These are phyloP conservation scores for Drosophila mimica DNA, from an alignment of 2,888 invertebrate genomes.

Conservation along the genomic window DNA sequence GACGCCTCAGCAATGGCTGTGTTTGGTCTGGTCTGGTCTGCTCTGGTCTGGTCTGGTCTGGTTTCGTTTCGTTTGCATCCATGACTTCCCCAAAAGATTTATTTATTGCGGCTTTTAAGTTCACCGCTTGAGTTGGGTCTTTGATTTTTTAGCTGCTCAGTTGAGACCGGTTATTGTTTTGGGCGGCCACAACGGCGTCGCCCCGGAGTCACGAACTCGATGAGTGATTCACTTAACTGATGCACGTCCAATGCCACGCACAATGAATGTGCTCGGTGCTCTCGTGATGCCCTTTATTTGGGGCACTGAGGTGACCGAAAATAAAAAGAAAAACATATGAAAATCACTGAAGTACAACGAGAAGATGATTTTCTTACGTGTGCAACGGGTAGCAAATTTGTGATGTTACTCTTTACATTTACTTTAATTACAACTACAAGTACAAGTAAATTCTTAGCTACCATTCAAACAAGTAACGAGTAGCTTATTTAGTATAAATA, in stretches of 20 bases:
- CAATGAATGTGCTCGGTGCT: constrained; percentile 39
- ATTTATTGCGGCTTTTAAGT: constrained; percentile 78
- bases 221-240: constrained; percentile 65
- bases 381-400: not conserved
- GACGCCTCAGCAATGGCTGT: constrained; percentile 54
- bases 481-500: not conserved
- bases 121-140: constrained; percentile 56
- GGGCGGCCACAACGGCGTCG: constrained; percentile 9
- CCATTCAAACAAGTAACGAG: too few species aligned
- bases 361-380: not conserved
- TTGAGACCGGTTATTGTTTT: constrained; percentile 33
- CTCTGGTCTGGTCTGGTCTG: constrained; percentile 1
- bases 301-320: constrained; percentile 3
- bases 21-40: constrained; percentile 2
- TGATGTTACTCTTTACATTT: not conserved
- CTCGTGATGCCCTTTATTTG: constrained; percentile 10
- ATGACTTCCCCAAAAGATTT: constrained; percentile 68
- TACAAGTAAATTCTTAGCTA: too few species aligned
- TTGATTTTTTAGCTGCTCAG: constrained; percentile 43
- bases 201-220: constrained; percentile 47
- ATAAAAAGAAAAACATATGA: constrained; percentile 13
- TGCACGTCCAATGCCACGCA: constrained; percentile 59
- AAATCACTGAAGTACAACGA: not conserved
- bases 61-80: constrained; percentile 51
- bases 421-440: not conserved